These are phyloP conservation scores for Sweltsa coloradensis DNA, from an alignment of 1,140 invertebrate species.

Conservation along the genomic window DNA sequence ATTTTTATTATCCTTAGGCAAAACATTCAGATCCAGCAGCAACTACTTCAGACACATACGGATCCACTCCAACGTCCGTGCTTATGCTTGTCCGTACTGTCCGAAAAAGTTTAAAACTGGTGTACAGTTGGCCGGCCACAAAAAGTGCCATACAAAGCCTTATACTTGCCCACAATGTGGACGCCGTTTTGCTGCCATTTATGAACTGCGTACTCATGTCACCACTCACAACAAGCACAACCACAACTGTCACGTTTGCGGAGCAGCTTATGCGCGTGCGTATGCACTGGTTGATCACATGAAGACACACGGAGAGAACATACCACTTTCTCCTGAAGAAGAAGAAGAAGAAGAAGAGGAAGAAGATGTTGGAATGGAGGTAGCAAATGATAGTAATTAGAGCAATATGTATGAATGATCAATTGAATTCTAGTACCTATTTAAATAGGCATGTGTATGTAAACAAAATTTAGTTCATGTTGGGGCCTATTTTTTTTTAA, in stretches of 20 bases:
- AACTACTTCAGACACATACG: conserved; percentile 60
- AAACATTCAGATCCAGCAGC: conserved; percentile 61
- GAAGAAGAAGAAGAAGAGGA: too few species aligned
- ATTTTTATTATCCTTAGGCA: too few species aligned
- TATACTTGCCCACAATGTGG: conserved; percentile 54
- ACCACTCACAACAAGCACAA: conserved; percentile 47
- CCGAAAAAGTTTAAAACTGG: conserved; percentile 63
- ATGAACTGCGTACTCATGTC: conserved; percentile 56
- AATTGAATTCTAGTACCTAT: too few species aligned
- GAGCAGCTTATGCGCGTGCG: conserved; percentile 54
- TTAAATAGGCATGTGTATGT: too few species aligned
- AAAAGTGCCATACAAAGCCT: conserved; percentile 63
- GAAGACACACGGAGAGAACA: too few species aligned
- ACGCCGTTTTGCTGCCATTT: conserved; percentile 57
- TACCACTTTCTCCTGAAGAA: too few species aligned
- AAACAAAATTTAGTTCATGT: too few species aligned
- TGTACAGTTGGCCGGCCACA: conserved; percentile 59
- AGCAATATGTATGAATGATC: too few species aligned
- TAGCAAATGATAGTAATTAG: too few species aligned
- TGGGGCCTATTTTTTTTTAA: too few species aligned
- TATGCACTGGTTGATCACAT: conserved; percentile 59
- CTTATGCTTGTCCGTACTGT: conserved; percentile 57
- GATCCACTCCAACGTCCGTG: conserved; percentile 53
- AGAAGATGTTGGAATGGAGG: too few species aligned
- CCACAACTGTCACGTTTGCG: conserved; percentile 51